phyloP scores from a whole-genome alignment of 2,113 vertebrate species.

The Callaeas wilsoni region DNA sequence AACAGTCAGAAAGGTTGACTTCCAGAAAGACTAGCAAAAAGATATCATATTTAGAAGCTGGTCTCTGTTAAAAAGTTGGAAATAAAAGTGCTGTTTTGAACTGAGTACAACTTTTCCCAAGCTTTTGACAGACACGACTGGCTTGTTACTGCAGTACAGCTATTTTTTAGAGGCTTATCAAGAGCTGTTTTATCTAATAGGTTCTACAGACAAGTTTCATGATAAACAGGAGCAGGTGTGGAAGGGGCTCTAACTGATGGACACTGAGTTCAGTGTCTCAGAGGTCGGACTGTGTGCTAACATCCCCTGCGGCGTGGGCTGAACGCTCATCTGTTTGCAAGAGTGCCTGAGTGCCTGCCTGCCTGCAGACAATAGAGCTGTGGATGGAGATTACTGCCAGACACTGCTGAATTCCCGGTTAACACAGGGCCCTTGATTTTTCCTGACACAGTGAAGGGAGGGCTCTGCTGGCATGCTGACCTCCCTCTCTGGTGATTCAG shows the following conservation, averaged over 20 bases:
- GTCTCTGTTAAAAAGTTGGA: constrained; percentile 37
- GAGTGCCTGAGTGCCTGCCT: neutral
- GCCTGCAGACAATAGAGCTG: neutral
- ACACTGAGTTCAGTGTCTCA: neutral
- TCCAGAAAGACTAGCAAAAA: constrained; percentile 26
- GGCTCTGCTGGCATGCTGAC: neutral
- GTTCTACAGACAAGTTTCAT: neutral
- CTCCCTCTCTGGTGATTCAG: neutral
- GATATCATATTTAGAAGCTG: constrained; percentile 33
- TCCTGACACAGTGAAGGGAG: neutral
- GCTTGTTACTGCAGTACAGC: neutral
- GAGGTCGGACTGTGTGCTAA: neutral
- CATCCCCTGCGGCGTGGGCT: neutral
- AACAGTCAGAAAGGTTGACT: constrained; percentile 28
- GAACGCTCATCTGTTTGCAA: neutral
- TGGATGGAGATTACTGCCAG: neutral
- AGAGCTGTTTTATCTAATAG: neutral
- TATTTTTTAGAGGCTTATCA: neutral
- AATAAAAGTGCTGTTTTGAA: constrained; percentile 40
- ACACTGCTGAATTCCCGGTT: neutral
- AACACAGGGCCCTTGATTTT: neutral
- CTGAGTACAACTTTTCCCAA: neutral
- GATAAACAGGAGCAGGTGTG: neutral
- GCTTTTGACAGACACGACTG: neutral
- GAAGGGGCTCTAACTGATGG: neutral